A percentile compares a stretch with the other conserved stretches of the same genome.
Evolutionary conservation across 92 coral and sea anemone species (phyloP).

Genomic region (Phymanthus crucifer): DNA sequence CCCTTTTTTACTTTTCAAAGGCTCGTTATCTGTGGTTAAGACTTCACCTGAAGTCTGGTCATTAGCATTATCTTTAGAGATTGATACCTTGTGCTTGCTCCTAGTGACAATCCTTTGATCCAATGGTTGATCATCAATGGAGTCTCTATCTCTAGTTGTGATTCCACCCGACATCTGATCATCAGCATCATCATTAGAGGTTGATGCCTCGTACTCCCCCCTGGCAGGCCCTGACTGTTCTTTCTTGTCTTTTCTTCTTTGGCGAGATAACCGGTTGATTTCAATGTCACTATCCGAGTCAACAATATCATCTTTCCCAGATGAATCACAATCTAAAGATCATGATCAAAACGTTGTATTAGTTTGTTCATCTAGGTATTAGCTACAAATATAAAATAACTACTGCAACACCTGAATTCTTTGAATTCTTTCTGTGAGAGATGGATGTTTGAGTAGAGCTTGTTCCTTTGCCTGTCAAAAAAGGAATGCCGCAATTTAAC

Average conservation of each 20-base stretch:
- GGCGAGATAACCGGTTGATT: not conserved
- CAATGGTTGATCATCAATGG: not conserved
- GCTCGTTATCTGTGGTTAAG: too few relatives aligned
- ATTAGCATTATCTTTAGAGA: not conserved
- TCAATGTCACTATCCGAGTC: not conserved
- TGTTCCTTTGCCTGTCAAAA: not conserved
- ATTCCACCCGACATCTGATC: not conserved
- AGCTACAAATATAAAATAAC: not conserved
- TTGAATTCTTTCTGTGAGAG: conserved; percentile 21
- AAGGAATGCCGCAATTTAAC: not conserved
- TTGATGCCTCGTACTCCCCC: not conserved
- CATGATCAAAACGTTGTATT: not conserved
- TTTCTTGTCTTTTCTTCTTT: not conserved
- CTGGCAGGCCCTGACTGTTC: not conserved
- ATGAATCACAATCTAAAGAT: not conserved
- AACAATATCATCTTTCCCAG: not conserved
- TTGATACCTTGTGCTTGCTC: not conserved
- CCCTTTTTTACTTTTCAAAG: too few relatives aligned
- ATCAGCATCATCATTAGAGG: not conserved
- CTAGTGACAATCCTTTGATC: not conserved
- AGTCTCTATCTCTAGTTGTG: not conserved
- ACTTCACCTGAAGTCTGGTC: too few relatives aligned
- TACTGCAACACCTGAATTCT: conserved; percentile 2
- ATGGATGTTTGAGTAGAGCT: not conserved
- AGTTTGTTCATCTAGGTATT: not conserved